A percentile compares a stretch with the other conserved stretches of the same genome.
Conservation (phyloP, 2,888 invertebrate genomes). For the Hedychridium roseum region DNA sequence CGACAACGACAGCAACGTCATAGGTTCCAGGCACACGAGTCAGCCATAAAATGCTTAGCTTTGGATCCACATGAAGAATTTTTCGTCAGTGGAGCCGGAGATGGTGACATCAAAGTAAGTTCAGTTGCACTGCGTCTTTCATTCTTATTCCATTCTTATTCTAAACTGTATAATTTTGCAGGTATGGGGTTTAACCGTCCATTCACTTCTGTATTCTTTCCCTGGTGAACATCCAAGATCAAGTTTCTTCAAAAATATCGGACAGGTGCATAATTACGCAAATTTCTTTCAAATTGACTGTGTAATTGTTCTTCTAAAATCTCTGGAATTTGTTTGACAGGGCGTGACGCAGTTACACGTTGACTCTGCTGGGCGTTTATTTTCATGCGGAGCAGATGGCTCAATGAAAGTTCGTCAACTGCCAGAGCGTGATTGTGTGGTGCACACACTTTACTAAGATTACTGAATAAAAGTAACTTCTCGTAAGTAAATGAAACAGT, state of each 20-base stretch:
- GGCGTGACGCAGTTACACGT: conserved; percentile 96
- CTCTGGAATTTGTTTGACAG: conserved; percentile 34
- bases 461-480: conserved; percentile 21
- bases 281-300: background rate
- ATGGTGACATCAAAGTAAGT: conserved; percentile 89
- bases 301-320: background rate
- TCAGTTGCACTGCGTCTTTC: too few species aligned
- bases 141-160: too few species aligned
- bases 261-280: conserved; percentile 68
- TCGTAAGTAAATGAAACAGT: conserved; percentile 15
- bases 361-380: conserved; percentile 87
- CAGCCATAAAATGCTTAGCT: conserved; percentile 92
- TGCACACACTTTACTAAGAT: conserved; percentile 68
- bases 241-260: conserved; percentile 97
- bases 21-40: conserved; percentile 90
- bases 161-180: too few species aligned
- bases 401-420: conserved; percentile 96
- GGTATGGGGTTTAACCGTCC: conserved; percentile 93
- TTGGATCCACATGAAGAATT: conserved; percentile 95
- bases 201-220: conserved; percentile 86
- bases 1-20: conserved; percentile 87
- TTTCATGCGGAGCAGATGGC: conserved; percentile 98
- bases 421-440: conserved; percentile 78
- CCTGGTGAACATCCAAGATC: conserved; percentile 95
- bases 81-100: conserved; percentile 94